Evolutionary conservation across 2,113 vertebrate species (phyloP).

Genomic region (Illadopsis cleaveri): DNA sequence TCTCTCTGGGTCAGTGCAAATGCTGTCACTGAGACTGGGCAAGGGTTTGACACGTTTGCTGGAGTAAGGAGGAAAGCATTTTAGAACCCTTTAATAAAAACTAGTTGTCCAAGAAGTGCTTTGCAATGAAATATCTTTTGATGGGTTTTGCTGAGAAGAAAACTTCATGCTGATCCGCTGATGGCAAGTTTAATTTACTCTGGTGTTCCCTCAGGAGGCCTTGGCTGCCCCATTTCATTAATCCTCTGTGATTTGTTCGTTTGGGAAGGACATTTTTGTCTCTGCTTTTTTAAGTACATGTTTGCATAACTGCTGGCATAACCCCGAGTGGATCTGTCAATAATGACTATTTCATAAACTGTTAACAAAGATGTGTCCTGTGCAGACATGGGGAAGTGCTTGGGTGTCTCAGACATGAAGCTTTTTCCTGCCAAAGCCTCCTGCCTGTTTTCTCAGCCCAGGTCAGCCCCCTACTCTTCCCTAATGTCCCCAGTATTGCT

Average conservation of each 20-base stretch:
- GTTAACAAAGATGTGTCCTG: rapidly evolving
- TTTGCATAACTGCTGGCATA: neutral
- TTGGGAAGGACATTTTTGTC: neutral
- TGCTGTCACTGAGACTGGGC: neutral
- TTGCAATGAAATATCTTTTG: neutral
- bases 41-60: neutral
- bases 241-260: neutral
- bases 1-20: neutral
- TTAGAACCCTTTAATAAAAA: neutral
- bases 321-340: neutral
- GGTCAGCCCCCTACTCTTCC: neutral
- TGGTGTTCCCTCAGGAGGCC: neutral
- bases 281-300: neutral
- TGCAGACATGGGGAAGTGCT: rapidly evolving
- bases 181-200: slow-evolving; percentile 32
- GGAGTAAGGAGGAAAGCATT: neutral
- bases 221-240: neutral
- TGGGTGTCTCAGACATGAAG: neutral
- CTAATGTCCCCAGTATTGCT: neutral
- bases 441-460: neutral
- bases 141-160: slow-evolving; percentile 3
- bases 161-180: neutral
- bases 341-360: neutral
- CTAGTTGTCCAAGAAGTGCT: neutral
- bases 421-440: neutral